Percentiles rank a stretch among this genome's conserved stretches.
phyloP scores from a whole-genome alignment of 2,113 vertebrate genomes.

The Fulmarus glacialis region DNA sequence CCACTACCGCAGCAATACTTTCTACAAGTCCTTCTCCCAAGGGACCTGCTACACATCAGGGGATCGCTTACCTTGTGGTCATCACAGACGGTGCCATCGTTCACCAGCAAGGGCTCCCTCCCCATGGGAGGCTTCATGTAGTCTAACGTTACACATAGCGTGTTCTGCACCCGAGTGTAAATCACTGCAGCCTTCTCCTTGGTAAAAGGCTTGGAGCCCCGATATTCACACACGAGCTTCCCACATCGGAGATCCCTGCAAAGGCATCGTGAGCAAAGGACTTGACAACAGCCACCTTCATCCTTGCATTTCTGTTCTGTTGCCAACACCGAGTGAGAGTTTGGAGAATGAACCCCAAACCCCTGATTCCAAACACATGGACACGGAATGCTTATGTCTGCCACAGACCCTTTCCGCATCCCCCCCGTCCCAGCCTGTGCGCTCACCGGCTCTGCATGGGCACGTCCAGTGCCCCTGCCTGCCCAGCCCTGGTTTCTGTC shows the following conservation, averaged over 20 bases:
- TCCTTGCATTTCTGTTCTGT: not conserved
- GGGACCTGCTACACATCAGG: not conserved
- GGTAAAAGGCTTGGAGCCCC: not conserved
- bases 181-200: not conserved
- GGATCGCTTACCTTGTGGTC: not conserved
- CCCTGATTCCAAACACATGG: not conserved
- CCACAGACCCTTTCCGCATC: not conserved
- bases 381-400: accelerated
- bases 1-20: not conserved
- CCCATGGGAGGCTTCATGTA: not conserved
- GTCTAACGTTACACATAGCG: not conserved
- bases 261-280: not conserved
- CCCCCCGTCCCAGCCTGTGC: not conserved
- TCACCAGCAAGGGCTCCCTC: constrained; percentile 24
- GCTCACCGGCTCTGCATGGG: not conserved
- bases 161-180: not conserved
- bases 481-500: not conserved
- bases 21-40: not conserved
- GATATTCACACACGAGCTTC: constrained; percentile 17
- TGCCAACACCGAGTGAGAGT: not conserved
- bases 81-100: not conserved
- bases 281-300: not conserved
- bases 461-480: not conserved
- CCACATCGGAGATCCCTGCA: constrained; percentile 5
- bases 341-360: not conserved